Conservation (phyloP, 2,113 vertebrate species). For the Dipodomys spectabilis region DNA sequence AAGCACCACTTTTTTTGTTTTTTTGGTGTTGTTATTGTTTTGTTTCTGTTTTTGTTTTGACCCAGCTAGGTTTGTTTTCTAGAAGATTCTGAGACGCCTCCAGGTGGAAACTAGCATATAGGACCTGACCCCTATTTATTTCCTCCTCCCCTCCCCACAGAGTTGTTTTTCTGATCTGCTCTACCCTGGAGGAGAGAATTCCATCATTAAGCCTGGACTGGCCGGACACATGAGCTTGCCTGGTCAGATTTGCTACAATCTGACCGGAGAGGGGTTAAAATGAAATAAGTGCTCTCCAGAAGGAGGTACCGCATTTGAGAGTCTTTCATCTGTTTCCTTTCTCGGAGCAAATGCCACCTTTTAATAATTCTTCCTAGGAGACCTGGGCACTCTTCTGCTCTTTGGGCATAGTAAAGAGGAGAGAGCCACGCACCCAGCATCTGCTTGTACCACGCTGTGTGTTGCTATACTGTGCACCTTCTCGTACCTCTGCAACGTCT, state of each 20-base stretch:
- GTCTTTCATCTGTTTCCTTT: constrained; percentile 8
- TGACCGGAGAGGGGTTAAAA: background rate
- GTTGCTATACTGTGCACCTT: too few species aligned
- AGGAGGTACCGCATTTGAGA: background rate
- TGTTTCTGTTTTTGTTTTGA: too few species aligned
- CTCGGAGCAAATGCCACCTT: background rate
- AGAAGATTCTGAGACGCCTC: constrained; percentile 3
- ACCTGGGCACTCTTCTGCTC: too few species aligned
- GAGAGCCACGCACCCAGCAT: too few species aligned
- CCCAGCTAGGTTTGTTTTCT: constrained; percentile 9
- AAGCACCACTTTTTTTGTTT: too few species aligned
- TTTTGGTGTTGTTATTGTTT: background rate
- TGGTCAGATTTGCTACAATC: background rate
- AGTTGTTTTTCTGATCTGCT: constrained; percentile 56
- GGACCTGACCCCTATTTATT: background rate
- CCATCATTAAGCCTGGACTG: constrained; percentile 32
- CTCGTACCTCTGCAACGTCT: too few species aligned
- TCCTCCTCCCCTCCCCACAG: background rate
- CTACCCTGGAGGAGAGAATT: background rate
- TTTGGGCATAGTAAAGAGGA: too few species aligned
- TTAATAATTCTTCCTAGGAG: background rate
- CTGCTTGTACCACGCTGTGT: too few species aligned
- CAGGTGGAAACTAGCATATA: background rate
- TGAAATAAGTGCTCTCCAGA: background rate
- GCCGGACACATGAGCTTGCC: background rate